phyloP scores from a whole-genome alignment of 2,888 invertebrate species.

The Pyrrhosoma nymphula region DNA sequence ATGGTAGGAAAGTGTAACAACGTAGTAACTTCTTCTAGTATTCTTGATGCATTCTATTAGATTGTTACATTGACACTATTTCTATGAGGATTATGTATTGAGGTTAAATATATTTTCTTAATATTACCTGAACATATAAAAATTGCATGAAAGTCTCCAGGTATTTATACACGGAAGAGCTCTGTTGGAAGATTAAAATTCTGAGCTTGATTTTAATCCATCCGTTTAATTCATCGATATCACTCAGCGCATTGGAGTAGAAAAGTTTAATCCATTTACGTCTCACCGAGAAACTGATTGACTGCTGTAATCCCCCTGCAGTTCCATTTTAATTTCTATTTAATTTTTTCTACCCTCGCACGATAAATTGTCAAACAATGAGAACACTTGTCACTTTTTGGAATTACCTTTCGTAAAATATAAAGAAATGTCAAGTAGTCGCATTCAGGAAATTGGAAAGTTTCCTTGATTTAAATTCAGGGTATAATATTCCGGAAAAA shows the following conservation, averaged over 20 bases:
- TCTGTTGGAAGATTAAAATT: too few relatives aligned
- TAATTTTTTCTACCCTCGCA: not conserved
- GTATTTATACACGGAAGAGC: too few relatives aligned
- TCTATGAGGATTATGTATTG: too few relatives aligned
- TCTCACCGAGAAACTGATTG: not conserved
- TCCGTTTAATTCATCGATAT: not conserved
- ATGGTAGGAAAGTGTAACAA: too few relatives aligned
- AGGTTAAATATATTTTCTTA: too few relatives aligned
- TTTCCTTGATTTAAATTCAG: not conserved
- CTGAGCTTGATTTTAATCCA: not conserved
- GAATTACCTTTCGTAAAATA: not conserved
- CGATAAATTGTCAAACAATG: not conserved
- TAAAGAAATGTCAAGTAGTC: not conserved
- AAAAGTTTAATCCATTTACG: not conserved
- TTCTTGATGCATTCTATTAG: too few relatives aligned
- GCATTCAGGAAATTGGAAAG: not conserved
- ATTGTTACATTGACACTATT: too few relatives aligned
- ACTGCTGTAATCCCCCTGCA: not conserved
- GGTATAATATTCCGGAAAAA: too few relatives aligned
- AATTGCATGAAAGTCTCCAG: too few relatives aligned
- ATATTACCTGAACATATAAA: too few relatives aligned
- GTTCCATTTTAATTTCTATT: not conserved
- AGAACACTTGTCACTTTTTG: not conserved
- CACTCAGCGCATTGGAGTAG: not conserved
- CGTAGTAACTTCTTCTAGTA: too few relatives aligned